These are phyloP conservation scores for Cantharis rustica DNA, from an alignment of 2,888 invertebrate genomes.

Conservation along the genomic window DNA sequence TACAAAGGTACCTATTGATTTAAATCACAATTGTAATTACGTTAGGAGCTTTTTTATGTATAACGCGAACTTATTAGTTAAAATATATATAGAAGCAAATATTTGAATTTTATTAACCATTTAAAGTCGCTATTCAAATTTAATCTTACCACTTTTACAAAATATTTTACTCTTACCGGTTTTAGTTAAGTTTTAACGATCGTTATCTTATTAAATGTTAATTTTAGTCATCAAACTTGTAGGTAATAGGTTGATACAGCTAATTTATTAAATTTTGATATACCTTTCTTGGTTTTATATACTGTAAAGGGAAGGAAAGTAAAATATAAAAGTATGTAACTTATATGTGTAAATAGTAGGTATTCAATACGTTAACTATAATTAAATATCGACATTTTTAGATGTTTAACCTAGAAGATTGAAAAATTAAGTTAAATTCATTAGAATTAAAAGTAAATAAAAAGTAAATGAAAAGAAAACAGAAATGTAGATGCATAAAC, in stretches of 20 bases:
- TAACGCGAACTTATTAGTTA: not conserved
- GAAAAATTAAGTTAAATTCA: not conserved
- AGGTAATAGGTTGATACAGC: not conserved
- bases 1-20: not conserved
- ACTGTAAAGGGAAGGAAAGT: not conserved
- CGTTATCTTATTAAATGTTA: not conserved
- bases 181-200: not conserved
- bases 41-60: not conserved
- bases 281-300: not conserved
- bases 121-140: not conserved
- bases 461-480: not conserved
- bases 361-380: too few species aligned
- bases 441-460: not conserved
- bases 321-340: too few species aligned
- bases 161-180: not conserved
- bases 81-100: not conserved
- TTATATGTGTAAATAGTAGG: too few species aligned
- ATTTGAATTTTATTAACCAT: not conserved
- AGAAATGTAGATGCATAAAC: not conserved
- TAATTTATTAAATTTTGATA: not conserved
- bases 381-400: too few species aligned
- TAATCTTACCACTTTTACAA: not conserved
- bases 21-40: slow-evolving; percentile 3
- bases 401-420: not conserved
- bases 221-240: not conserved